These are phyloP conservation scores for Ormyrus rosae DNA, from an alignment of 2,888 invertebrate species.

Conservation along the genomic window DNA sequence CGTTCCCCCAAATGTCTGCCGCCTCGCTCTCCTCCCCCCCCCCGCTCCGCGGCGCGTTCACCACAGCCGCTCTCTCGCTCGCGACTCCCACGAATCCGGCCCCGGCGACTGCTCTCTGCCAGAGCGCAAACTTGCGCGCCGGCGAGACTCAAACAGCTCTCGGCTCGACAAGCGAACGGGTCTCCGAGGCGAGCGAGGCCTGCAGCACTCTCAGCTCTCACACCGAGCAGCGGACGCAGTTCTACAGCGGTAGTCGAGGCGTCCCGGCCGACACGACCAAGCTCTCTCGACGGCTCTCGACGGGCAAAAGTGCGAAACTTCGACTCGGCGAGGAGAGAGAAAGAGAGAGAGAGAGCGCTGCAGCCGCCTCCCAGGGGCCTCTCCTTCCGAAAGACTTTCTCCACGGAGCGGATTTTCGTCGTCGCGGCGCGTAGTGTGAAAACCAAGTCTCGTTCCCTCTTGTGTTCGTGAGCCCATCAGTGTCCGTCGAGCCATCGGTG, in stretches of 20 bases:
- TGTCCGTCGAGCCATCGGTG: too few relatives aligned
- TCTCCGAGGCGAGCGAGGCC: conserved; percentile 3
- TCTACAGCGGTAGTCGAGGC: not conserved
- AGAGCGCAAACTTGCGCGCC: not conserved
- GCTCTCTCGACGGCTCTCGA: too few relatives aligned
- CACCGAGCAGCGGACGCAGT: not conserved
- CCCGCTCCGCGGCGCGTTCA: not conserved
- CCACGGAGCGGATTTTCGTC: too few relatives aligned
- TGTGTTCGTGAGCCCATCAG: too few relatives aligned
- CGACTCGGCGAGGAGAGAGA: too few relatives aligned
- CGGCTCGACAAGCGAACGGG: conserved; percentile 22
- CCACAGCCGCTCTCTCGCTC: not conserved
- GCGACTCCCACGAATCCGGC: conserved; percentile 31
- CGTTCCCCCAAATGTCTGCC: conserved; percentile 15
- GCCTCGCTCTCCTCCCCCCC: not conserved
- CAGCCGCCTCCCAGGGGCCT: too few relatives aligned
- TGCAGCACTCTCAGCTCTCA: not conserved
- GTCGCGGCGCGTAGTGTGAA: too few relatives aligned
- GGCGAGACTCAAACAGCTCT: conserved; percentile 24
- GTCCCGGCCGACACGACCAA: not conserved
- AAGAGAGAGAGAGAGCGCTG: too few relatives aligned
- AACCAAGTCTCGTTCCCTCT: too few relatives aligned
- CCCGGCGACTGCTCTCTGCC: not conserved
- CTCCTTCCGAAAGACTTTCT: too few relatives aligned
- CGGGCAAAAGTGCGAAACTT: too few relatives aligned